These are phyloP conservation scores for Cariama cristata DNA, from an alignment of 2,113 vertebrate genomes.

Conservation along the genomic window DNA sequence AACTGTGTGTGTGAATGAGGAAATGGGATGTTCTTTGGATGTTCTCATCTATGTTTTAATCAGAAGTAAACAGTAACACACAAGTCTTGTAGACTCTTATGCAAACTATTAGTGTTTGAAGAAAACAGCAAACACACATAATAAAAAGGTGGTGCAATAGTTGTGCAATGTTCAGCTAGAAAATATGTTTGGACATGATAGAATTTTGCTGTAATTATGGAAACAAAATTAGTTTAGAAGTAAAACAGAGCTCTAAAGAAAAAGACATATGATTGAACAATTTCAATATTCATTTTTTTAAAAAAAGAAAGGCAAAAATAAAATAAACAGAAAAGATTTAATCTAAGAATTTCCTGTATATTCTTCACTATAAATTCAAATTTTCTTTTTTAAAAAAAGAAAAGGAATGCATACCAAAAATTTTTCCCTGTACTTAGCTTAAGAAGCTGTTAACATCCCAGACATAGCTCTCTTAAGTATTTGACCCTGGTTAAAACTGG, in stretches of 20 bases:
- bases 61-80: background rate
- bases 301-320: background rate
- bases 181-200: background rate
- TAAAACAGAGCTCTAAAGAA: background rate
- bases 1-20: background rate
- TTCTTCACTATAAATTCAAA: background rate
- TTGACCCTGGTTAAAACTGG: background rate
- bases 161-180: background rate
- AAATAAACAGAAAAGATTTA: background rate
- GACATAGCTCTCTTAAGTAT: background rate
- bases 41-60: background rate
- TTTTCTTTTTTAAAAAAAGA: background rate
- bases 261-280: background rate
- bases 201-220: background rate
- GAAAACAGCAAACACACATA: background rate
- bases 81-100: fast-evolving
- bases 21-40: background rate
- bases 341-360: background rate
- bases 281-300: background rate
- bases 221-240: background rate
- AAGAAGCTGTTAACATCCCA: background rate
- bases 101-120: background rate
- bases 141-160: background rate
- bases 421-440: background rate
- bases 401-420: background rate